A percentile compares a stretch with the other conserved stretches of the same genome.
These are phyloP conservation scores for Melanotaenia boesemani DNA, from an alignment of 2,797 vertebrate genomes.

Conservation along the genomic window DNA sequence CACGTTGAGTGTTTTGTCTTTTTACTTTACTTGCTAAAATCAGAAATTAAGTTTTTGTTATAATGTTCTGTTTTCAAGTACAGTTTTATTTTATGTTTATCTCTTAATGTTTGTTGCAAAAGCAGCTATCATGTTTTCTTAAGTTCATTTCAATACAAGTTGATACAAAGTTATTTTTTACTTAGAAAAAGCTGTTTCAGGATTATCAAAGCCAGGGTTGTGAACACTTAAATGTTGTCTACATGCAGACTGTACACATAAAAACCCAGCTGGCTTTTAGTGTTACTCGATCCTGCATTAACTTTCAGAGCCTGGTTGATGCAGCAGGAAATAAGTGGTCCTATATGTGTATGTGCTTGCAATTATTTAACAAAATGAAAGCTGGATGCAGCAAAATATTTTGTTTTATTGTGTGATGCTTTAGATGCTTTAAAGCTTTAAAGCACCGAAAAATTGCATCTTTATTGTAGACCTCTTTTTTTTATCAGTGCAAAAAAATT, in stretches of 20 bases:
- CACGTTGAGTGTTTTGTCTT: slow-evolving; percentile 33
- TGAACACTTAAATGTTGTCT: slow-evolving; percentile 6
- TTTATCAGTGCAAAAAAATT: slow-evolving; percentile 17
- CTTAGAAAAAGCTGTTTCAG: not conserved
- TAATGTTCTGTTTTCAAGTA: not conserved
- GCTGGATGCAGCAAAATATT: not conserved
- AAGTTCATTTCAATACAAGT: not conserved
- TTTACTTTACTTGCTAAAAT: slow-evolving; percentile 31
- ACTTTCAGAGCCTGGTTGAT: slow-evolving; percentile 11
- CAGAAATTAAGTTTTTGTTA: not conserved
- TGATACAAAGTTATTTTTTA: not conserved
- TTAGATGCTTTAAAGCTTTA: not conserved
- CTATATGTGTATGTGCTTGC: not conserved
- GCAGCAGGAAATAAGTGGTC: slow-evolving; percentile 1
- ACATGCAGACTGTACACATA: slow-evolving; percentile 11
- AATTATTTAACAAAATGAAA: slow-evolving; percentile 16
- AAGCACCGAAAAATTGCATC: slow-evolving; percentile 7
- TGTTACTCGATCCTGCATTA: not conserved
- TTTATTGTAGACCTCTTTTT: not conserved
- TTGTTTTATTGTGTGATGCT: not conserved
- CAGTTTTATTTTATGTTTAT: slow-evolving; percentile 18
- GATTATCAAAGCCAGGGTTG: not conserved
- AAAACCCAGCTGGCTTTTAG: slow-evolving; percentile 20
- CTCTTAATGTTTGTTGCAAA: not conserved
- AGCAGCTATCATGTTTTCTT: not conserved